Evolutionary conservation across 2,797 vertebrate genomes (phyloP).

Genomic region (Allobates femoralis): DNA sequence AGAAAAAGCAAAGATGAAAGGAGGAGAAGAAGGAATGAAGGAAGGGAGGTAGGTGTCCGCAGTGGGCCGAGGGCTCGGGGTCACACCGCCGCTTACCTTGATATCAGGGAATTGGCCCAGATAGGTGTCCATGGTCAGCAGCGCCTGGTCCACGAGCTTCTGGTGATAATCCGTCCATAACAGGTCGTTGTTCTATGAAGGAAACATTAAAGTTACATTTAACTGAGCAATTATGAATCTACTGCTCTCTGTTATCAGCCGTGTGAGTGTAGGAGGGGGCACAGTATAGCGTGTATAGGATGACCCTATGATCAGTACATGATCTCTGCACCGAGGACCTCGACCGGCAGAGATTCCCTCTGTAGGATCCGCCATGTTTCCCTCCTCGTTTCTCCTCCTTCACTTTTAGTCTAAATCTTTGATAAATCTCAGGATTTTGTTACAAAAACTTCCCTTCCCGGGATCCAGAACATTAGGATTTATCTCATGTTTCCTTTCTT

Average conservation of each 20-base stretch:
- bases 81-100: slow-evolving; percentile 78
- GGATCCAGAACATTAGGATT: background rate
- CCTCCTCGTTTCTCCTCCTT: background rate
- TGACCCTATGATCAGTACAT: background rate
- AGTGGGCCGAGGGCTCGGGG: background rate
- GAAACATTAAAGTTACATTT: background rate
- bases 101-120: slow-evolving; percentile 98
- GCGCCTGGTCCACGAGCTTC: slow-evolving; percentile 96
- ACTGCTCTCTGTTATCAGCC: background rate
- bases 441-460: background rate
- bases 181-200: slow-evolving; percentile 88
- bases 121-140: slow-evolving; percentile 98
- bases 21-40: background rate
- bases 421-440: background rate
- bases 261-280: background rate
- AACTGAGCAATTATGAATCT: background rate
- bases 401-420: background rate
- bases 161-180: slow-evolving; percentile 98
- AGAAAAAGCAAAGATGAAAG: no score
- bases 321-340: background rate
- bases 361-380: background rate
- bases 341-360: background rate
- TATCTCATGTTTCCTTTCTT: background rate
- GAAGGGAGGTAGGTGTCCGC: background rate
- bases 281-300: no score